Evolutionary conservation across 2,888 invertebrate species (phyloP), one percentile per base, ranked within the genome.

Genomic region (Scaptomyza polygonia): DNA sequence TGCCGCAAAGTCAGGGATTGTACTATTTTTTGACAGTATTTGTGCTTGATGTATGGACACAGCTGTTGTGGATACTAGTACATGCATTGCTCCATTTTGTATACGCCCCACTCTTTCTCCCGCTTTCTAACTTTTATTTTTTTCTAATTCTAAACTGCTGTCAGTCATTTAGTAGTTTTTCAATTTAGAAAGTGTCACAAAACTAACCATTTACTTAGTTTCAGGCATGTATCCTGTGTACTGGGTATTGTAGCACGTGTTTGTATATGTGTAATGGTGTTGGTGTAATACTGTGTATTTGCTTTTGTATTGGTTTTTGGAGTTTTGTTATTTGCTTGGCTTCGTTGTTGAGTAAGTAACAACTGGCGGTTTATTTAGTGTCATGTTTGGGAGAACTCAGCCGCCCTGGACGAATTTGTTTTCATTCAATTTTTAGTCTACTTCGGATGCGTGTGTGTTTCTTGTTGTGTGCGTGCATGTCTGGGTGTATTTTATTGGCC

Each of bases 141-240:
- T 43, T 59, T 34, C 44, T 18, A 59, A 65, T 69, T 74, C 74
- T 88, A 79, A 88, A 79, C 88, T 83, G 77, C 72, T 86, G 84
- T 84, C 88, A 88, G 77, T 84, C 86, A 83, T 88, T 88, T 84
- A 83, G 84, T 79, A 88, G 80, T 88, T 88, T 86, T 84, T 84
- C 84, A 88, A 88, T 88, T 84, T 86, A 64, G 84, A 83, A 77
- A 84, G 86, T 84, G 84, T 88, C 86, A 88, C 86, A 82, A 72
- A 79, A 72, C 86, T 76, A 79, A 83, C 84, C 84, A 86, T 84
- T 84, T 88, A 81, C 81, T 87, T 81, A 68, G 55, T 52, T 72
- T 52, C 62, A 52, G 36, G 34, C 49, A 34, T 34, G 34, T 49
- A 49, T 34, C 49, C 49, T 25, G 49, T 34, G 18, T 25, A 49